Evolutionary conservation across 1,140 invertebrate species (phyloP).

Genomic region (Formica exsecta): DNA sequence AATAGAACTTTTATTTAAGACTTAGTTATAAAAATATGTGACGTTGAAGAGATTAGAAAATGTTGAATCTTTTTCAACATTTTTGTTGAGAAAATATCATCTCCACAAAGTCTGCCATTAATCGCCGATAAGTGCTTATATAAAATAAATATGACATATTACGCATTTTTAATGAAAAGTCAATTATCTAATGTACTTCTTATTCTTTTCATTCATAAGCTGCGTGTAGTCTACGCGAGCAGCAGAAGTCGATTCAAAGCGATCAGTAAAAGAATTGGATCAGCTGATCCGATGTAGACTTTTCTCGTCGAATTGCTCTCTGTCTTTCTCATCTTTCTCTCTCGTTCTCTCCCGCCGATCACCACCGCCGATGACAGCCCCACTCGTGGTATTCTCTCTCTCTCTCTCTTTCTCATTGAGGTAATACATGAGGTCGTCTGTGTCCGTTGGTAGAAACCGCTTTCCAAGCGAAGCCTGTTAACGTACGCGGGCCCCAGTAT

Average conservation of each 20-base stretch:
- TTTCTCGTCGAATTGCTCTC: conserved; percentile 34
- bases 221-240: neutral
- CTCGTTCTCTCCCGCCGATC: conserved; percentile 2
- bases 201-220: neutral
- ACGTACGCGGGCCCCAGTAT: conserved; percentile 83
- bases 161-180: neutral
- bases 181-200: neutral
- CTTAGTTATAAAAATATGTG: neutral
- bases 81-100: neutral
- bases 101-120: neutral
- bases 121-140: neutral
- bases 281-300: conserved; percentile 60
- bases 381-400: conserved; percentile 55
- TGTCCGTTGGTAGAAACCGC: conserved; percentile 63
- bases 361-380: conserved; percentile 36
- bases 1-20: neutral
- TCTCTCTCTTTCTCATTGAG: conserved; percentile 62
- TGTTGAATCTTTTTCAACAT: neutral
- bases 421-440: conserved; percentile 38
- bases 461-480: conserved; percentile 82
- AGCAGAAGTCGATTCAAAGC: neutral
- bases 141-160: neutral
- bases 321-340: conserved; percentile 14
- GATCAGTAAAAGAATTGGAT: neutral
- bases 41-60: neutral